These are phyloP conservation scores for Mesorhabditis spiculigera DNA, from an alignment of 2,888 invertebrate genomes.

Conservation along the genomic window DNA sequence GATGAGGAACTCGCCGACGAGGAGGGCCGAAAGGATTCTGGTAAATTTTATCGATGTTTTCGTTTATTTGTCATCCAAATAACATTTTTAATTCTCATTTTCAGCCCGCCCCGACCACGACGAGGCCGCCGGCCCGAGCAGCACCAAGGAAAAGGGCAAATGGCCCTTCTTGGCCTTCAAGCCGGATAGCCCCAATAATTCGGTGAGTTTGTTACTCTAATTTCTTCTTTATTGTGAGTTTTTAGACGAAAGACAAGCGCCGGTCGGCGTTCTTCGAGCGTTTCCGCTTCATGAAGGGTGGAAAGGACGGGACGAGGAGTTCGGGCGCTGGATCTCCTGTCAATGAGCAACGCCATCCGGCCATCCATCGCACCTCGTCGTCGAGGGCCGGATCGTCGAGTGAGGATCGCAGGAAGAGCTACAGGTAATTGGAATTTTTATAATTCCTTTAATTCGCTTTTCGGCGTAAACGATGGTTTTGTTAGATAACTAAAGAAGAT, in stretches of 20 bases:
- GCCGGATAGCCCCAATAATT: not conserved
- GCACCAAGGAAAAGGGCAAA: not conserved
- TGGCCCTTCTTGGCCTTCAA: not conserved
- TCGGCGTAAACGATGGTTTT: too few relatives aligned
- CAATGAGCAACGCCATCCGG: slow-evolving; percentile 14
- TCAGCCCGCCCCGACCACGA: not conserved
- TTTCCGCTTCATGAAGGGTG: slow-evolving; percentile 18
- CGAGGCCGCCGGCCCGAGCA: not conserved
- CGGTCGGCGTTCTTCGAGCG: slow-evolving; percentile 35
- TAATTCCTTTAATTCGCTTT: too few relatives aligned
- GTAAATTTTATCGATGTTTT: too few relatives aligned
- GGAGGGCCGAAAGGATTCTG: slow-evolving; percentile 14
- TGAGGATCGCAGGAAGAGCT: not conserved
- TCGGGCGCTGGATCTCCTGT: not conserved
- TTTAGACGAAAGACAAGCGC: slow-evolving; percentile 29
- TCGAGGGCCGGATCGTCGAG: not conserved
- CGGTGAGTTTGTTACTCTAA: too few relatives aligned
- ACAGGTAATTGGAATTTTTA: not conserved
- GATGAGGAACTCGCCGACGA: slow-evolving; percentile 41
- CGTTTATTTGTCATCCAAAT: too few relatives aligned
- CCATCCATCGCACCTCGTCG: not conserved
- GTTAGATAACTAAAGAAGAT: too few relatives aligned
- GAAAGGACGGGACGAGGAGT: not conserved
- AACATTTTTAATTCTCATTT: not conserved
- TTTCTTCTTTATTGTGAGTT: too few relatives aligned